Evolutionary conservation across 1,140 invertebrate species (phyloP).

Genomic region (Nautilus pompilius): DNA sequence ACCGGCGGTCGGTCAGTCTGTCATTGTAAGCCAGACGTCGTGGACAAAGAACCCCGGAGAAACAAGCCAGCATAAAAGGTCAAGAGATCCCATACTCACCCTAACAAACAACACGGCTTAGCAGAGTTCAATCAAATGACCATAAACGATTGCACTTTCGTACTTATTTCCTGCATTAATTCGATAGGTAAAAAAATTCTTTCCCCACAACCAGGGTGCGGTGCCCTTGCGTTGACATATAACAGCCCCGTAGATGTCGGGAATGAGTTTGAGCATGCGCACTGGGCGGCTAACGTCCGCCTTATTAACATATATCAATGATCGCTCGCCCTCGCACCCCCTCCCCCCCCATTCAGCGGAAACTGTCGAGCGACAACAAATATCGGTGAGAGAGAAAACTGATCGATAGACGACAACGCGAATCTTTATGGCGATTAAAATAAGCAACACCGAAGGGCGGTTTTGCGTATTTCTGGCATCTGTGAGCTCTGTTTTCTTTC

Average conservation of each 20-base stretch:
- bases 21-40: neutral
- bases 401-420: too few species aligned
- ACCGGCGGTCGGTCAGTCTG: too few species aligned
- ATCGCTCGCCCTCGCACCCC: neutral
- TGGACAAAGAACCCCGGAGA: neutral
- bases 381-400: neutral
- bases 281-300: constrained; percentile 13
- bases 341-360: constrained; percentile 33
- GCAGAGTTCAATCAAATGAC: constrained; percentile 4
- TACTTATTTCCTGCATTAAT: constrained; percentile 12
- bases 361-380: constrained; percentile 40
- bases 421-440: too few species aligned
- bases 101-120: constrained; percentile 3
- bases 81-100: constrained; percentile 8
- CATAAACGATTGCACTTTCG: constrained; percentile 8
- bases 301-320: constrained; percentile 13
- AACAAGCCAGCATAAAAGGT: constrained; percentile 6
- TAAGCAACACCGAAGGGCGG: constrained; percentile 34
- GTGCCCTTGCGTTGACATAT: constrained; percentile 26
- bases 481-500: constrained; percentile 46
- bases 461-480: constrained; percentile 48
- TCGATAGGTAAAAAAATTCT: constrained; percentile 6
- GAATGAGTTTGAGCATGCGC: constrained; percentile 25
- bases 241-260: constrained; percentile 28
- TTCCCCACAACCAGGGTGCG: constrained; percentile 25